These are phyloP conservation scores for Archilochus colubris DNA, from an alignment of 2,113 vertebrate species.

Conservation along the genomic window DNA sequence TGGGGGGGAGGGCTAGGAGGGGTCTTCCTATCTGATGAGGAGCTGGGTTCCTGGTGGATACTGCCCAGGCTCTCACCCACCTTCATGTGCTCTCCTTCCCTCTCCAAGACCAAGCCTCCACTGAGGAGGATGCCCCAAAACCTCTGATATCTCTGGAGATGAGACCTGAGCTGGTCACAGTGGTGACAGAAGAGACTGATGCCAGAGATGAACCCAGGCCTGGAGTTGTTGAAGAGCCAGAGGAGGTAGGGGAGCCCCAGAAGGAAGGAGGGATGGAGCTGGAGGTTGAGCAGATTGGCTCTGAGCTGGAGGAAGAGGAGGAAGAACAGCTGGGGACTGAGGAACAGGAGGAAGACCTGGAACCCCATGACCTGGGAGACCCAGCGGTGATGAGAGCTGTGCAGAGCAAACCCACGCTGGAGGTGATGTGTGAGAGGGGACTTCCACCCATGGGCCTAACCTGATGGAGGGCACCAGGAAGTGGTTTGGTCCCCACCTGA, in stretches of 20 bases:
- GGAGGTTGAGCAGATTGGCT: not conserved
- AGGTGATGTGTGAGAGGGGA: slow-evolving; percentile 68
- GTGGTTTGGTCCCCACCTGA: not conserved
- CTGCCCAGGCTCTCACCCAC: not conserved
- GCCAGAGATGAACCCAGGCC: not conserved
- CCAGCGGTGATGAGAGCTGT: slow-evolving; percentile 86
- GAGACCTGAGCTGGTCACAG: not conserved
- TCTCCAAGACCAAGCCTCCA: slow-evolving; percentile 1
- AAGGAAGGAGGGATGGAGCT: not conserved
- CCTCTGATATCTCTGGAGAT: not conserved
- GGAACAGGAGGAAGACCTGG: slow-evolving; percentile 43
- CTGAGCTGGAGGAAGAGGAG: slow-evolving; percentile 15
- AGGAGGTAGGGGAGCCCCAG: not conserved
- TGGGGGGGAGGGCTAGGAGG: not conserved
- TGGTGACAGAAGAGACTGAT: not conserved
- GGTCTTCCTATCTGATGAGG: not conserved
- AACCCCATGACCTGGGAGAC: slow-evolving; percentile 77
- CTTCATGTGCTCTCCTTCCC: not conserved
- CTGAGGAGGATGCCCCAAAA: not conserved
- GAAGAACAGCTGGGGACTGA: not conserved
- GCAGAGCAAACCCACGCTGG: slow-evolving; percentile 77
- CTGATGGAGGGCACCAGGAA: not conserved
- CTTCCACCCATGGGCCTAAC: not conserved
- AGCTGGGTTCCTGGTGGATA: not conserved
- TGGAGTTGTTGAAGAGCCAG: not conserved